Conservation (phyloP, 2,888 invertebrate species). For the Eudemis profundana region DNA sequence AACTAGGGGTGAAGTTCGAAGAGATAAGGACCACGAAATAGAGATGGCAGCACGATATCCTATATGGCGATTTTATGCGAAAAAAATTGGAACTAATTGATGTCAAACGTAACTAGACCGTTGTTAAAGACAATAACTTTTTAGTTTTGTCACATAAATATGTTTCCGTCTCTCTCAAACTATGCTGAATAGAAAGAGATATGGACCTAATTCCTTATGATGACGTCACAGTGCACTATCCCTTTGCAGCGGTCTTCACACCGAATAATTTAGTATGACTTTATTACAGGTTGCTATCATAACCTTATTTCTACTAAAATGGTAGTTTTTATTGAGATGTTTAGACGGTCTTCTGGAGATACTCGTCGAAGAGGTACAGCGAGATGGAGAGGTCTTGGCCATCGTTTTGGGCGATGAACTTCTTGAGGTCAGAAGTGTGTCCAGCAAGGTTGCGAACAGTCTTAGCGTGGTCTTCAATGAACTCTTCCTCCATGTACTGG, state of each 20-base stretch:
- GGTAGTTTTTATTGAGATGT: slow-evolving; percentile 47
- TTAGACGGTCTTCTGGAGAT: slow-evolving; percentile 69
- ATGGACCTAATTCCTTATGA: too few relatives aligned
- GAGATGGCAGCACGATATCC: neutral
- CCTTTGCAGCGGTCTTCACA: neutral
- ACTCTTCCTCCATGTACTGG: slow-evolving; percentile 91
- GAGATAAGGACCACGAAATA: neutral
- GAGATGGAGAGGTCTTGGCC: slow-evolving; percentile 87
- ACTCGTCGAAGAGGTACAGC: slow-evolving; percentile 91
- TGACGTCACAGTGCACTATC: too few relatives aligned
- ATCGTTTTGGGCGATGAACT: slow-evolving; percentile 83
- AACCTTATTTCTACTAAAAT: slow-evolving; percentile 52
- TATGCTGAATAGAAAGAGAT: too few relatives aligned
- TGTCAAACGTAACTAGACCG: too few relatives aligned
- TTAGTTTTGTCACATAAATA: too few relatives aligned
- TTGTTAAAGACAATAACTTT: too few relatives aligned
- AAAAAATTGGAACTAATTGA: neutral
- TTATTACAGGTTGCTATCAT: slow-evolving; percentile 46
- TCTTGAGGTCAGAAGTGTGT: slow-evolving; percentile 89
- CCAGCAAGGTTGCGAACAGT: slow-evolving; percentile 90
- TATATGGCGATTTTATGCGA: neutral
- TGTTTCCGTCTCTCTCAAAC: too few relatives aligned
- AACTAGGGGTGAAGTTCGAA: neutral
- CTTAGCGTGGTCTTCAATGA: slow-evolving; percentile 88
- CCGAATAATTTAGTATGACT: slow-evolving; percentile 5